Conservation (phyloP, 2,888 invertebrate species). For the Tachina grossa region DNA sequence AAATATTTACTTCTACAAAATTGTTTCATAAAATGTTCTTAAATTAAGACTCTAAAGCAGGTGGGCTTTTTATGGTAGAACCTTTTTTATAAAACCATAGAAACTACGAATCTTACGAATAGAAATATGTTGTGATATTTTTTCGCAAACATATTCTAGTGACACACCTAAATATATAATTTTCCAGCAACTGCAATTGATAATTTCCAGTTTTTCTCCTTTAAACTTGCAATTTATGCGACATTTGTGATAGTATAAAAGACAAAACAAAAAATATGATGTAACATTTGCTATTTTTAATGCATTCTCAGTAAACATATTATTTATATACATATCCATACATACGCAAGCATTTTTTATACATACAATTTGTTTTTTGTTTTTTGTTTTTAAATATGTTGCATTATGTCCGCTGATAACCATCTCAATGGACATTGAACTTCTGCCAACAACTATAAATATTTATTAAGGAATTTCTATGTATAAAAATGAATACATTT, state of each 20-base stretch:
- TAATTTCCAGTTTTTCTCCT: background rate
- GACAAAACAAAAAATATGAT: conserved; percentile 1
- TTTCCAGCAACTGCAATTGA: background rate
- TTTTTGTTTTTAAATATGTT: conserved; percentile 45
- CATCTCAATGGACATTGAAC: conserved; percentile 77
- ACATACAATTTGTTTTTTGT: background rate
- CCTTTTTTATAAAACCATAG: too few relatives aligned
- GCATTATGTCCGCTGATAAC: conserved; percentile 56
- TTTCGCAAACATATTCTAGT: too few relatives aligned
- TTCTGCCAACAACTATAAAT: conserved; percentile 76
- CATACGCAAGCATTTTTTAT: too few relatives aligned
- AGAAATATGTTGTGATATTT: too few relatives aligned
- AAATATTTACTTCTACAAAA: too few relatives aligned
- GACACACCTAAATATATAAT: background rate
- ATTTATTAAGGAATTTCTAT: conserved; percentile 45
- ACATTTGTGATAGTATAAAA: background rate
- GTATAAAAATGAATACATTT: conserved; percentile 3
- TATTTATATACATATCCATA: background rate
- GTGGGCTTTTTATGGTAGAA: too few relatives aligned
- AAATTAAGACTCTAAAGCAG: too few relatives aligned
- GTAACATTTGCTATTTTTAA: conserved; percentile 13
- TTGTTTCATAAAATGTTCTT: too few relatives aligned
- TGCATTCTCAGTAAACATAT: conserved; percentile 12
- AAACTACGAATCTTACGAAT: too few relatives aligned
- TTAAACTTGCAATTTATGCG: conserved; percentile 2